These are phyloP conservation scores for Hippopotamus amphibius DNA, from an alignment of 2,113 vertebrate genomes.

Conservation along the genomic window DNA sequence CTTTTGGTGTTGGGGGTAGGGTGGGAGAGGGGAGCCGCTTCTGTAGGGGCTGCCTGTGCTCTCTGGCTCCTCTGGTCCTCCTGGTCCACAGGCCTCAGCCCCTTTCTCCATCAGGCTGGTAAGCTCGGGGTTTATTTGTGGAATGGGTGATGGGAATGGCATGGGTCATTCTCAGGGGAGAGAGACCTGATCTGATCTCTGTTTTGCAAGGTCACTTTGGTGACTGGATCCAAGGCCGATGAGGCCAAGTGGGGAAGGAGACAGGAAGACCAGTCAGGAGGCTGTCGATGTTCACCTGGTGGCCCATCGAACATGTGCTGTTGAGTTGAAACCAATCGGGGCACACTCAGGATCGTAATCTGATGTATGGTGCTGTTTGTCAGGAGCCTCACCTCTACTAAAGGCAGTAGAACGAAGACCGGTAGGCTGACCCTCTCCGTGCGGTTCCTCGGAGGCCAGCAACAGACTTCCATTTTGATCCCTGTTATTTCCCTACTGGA, in stretches of 20 bases:
- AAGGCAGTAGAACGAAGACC: not conserved
- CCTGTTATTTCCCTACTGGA: not conserved
- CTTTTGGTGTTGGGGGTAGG: not conserved
- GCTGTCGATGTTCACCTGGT: accelerated
- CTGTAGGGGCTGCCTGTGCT: not conserved
- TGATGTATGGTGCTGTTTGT: not conserved
- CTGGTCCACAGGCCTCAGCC: not conserved
- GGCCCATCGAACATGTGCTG: not conserved
- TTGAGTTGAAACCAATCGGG: not conserved
- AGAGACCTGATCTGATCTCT: accelerated
- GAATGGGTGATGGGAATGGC: not conserved
- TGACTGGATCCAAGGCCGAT: not conserved
- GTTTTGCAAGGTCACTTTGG: not conserved
- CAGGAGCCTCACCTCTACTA: not conserved
- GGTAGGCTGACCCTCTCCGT: accelerated
- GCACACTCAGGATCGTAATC: not conserved
- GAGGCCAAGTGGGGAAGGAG: not conserved
- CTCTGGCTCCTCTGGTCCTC: not conserved
- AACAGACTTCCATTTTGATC: not conserved
- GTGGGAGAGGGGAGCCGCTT: not conserved
- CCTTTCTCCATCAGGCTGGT: not conserved
- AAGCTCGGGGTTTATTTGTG: not conserved
- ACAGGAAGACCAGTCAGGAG: not conserved
- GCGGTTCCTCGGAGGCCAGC: accelerated
- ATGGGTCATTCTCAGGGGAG: no score